Conservation (phyloP, 1,140 invertebrate species). For the Drosophila grimshawi region DNA sequence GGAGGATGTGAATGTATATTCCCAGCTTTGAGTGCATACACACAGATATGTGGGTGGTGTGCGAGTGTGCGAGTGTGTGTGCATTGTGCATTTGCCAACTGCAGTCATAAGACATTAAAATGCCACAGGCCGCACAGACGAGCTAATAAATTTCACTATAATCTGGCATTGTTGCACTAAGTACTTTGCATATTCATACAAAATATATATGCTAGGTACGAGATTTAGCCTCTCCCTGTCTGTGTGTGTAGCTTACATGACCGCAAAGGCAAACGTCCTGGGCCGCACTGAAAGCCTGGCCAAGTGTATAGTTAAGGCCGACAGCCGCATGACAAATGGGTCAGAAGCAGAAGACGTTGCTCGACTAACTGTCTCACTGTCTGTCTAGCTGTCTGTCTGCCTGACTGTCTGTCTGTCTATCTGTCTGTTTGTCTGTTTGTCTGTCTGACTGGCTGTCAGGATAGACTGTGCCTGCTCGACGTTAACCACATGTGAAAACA, state of each 20-base stretch:
- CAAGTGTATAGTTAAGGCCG: constrained; percentile 28
- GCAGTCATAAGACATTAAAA: constrained; percentile 47
- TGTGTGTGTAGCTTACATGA: constrained; percentile 58
- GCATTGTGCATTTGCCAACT: constrained; percentile 42
- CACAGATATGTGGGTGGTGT: neutral
- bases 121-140: constrained; percentile 48
- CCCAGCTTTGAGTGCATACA: neutral
- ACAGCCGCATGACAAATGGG: constrained; percentile 63
- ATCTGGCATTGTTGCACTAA: constrained; percentile 81
- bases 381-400: constrained; percentile 3
- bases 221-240: neutral
- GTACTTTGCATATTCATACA: constrained; percentile 81
- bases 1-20: no score
- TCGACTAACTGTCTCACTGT: constrained; percentile 1
- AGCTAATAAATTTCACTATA: constrained; percentile 81
- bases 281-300: constrained; percentile 21
- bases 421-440: constrained; percentile 27
- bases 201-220: constrained; percentile 56
- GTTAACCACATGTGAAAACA: constrained; percentile 82
- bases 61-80: neutral
- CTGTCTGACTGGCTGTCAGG: constrained; percentile 26
- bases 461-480: constrained; percentile 49
- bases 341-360: constrained; percentile 56
- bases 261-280: constrained; percentile 50
- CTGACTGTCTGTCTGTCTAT: constrained; percentile 23